These are phyloP conservation scores for Melitaea athalia DNA, from an alignment of 2,888 invertebrate species.

Conservation along the genomic window DNA sequence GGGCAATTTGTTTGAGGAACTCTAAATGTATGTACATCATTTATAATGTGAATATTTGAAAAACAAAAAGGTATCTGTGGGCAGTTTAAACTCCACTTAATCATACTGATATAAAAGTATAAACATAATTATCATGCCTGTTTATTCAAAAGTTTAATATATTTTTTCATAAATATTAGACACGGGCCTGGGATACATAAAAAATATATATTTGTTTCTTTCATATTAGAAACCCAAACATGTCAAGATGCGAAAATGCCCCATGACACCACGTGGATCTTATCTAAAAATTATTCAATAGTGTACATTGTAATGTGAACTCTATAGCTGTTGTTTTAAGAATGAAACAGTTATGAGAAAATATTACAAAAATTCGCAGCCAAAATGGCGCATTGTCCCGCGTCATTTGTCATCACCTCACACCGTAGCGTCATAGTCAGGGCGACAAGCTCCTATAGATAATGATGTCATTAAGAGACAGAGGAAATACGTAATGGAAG, in stretches of 20 bases:
- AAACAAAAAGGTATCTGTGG: too few relatives aligned
- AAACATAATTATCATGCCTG: too few relatives aligned
- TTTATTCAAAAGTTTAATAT: too few relatives aligned
- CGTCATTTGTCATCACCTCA: constrained; percentile 61
- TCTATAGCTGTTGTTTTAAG: constrained; percentile 1
- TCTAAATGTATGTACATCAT: too few relatives aligned
- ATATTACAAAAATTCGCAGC: constrained; percentile 39
- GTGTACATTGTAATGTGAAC: not conserved
- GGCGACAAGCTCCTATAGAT: constrained; percentile 59
- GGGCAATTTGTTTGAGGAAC: too few relatives aligned
- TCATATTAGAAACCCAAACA: not conserved
- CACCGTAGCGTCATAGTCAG: constrained; percentile 54
- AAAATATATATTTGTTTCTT: not conserved
- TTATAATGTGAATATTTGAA: too few relatives aligned
- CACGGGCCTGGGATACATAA: not conserved
- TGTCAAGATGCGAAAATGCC: constrained; percentile 1
- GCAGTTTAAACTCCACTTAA: too few relatives aligned
- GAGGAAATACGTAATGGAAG: constrained; percentile 64
- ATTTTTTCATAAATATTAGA: too few relatives aligned
- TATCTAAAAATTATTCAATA: not conserved
- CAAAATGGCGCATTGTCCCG: constrained; percentile 42
- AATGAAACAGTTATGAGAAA: constrained; percentile 13
- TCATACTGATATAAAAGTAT: too few relatives aligned
- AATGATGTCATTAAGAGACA: constrained; percentile 71
- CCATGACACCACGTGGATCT: constrained; percentile 9